These are phyloP conservation scores for Stichopus chloronotus DNA, from an alignment of 35 echinoderm and acorn worm genomes.

Conservation along the genomic window DNA sequence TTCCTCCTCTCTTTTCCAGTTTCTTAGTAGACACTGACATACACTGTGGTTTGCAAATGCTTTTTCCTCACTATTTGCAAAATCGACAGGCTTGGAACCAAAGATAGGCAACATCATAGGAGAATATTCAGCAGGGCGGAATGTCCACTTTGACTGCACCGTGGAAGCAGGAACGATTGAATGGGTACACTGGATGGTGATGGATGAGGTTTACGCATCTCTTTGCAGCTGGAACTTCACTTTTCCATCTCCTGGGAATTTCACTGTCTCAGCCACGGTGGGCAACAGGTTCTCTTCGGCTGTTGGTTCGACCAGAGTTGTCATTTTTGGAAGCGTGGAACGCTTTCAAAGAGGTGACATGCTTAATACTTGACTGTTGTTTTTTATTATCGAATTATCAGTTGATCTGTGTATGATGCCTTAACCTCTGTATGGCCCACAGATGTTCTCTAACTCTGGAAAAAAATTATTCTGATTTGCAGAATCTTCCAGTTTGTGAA, in stretches of 20 bases:
- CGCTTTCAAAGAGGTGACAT: neutral
- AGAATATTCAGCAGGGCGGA: too few species aligned
- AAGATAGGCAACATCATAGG: too few species aligned
- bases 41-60: too few species aligned
- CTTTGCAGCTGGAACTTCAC: slow-evolving; percentile 5
- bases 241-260: neutral
- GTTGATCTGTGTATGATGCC: neutral
- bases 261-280: neutral
- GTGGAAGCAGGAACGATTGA: neutral
- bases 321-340: neutral
- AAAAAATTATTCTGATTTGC: neutral
- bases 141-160: neutral
- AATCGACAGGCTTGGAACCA: too few species aligned
- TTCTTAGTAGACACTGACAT: too few species aligned
- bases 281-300: neutral
- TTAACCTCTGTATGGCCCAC: neutral
- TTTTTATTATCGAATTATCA: neutral
- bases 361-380: neutral
- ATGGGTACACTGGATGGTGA: neutral
- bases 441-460: neutral
- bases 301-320: neutral
- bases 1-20: too few species aligned
- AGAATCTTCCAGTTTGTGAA: too few species aligned
- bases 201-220: neutral
- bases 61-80: too few species aligned